These are phyloP conservation scores for Callionymus lyra DNA, from an alignment of 2,113 vertebrate genomes.

Conservation along the genomic window DNA sequence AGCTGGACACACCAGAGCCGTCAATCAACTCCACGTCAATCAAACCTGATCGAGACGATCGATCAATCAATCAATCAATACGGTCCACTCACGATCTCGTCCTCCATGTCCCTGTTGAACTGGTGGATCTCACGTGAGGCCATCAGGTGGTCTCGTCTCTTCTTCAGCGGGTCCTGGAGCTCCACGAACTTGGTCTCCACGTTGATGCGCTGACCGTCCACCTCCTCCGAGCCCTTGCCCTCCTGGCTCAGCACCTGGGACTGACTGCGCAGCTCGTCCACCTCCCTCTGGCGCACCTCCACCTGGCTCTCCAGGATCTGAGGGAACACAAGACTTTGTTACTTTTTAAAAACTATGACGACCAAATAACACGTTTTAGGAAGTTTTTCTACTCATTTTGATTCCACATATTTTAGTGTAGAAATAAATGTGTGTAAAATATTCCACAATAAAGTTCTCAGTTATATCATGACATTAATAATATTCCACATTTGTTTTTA, in stretches of 20 bases:
- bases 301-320: slow-evolving; percentile 93
- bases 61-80: too few species aligned
- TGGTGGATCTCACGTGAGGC: slow-evolving; percentile 93
- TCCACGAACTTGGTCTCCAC: slow-evolving; percentile 86
- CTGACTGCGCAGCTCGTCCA: slow-evolving; percentile 76
- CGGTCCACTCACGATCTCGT: slow-evolving; percentile 80
- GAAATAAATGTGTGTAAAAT: too few species aligned
- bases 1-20: slow-evolving; percentile 46
- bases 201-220: slow-evolving; percentile 78
- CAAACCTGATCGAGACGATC: too few species aligned
- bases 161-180: slow-evolving; percentile 78
- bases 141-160: slow-evolving; percentile 82
- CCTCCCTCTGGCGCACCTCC: slow-evolving; percentile 91
- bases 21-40: too few species aligned
- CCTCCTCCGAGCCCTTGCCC: slow-evolving; percentile 88
- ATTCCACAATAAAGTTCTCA: too few species aligned
- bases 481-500: too few species aligned
- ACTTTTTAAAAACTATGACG: too few species aligned
- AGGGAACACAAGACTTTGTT: too few species aligned
- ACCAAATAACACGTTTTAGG: too few species aligned
- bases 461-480: too few species aligned
- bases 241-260: slow-evolving; percentile 81
- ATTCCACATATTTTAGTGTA: too few species aligned
- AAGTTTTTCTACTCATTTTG: too few species aligned
- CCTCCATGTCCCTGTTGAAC: slow-evolving; percentile 89